phyloP scores from a whole-genome alignment of 2,888 invertebrate genomes.

The Drosophila mulleri region DNA sequence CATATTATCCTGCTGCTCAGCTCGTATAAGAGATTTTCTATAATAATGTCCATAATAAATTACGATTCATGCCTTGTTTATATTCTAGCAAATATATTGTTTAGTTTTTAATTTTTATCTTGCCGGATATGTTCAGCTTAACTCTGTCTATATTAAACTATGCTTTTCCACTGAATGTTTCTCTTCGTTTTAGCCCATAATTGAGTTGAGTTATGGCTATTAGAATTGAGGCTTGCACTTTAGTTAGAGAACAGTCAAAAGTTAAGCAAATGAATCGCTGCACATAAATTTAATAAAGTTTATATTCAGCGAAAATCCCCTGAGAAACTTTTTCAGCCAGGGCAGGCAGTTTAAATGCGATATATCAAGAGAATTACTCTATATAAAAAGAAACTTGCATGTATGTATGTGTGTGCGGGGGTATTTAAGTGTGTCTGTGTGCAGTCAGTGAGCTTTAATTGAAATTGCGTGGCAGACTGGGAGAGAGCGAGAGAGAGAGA shows the following conservation, averaged over 20 bases:
- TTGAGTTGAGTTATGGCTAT: slow-evolving; percentile 1
- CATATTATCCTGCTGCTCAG: no score
- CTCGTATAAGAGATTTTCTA: background rate
- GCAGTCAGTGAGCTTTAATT: slow-evolving; percentile 70
- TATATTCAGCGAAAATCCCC: slow-evolving; percentile 37
- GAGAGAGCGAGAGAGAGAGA: slow-evolving; percentile 21
- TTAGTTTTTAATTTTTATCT: no score
- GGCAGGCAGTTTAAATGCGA: slow-evolving; percentile 64
- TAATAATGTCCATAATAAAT: background rate
- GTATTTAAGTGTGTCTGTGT: slow-evolving; percentile 13
- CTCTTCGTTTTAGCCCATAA: background rate
- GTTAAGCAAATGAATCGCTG: slow-evolving; percentile 14
- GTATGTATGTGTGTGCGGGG: slow-evolving; percentile 9
- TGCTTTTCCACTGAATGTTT: no score
- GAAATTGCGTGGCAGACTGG: slow-evolving; percentile 64
- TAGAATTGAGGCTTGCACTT: slow-evolving; percentile 14
- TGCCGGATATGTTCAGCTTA: no score
- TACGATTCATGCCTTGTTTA: background rate
- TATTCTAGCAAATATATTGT: background rate
- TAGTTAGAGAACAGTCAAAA: slow-evolving; percentile 26
- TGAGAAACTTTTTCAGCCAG: slow-evolving; percentile 35
- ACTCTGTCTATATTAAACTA: no score
- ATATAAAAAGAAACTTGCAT: slow-evolving; percentile 22
- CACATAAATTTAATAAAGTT: slow-evolving; percentile 48
- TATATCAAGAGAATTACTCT: slow-evolving; percentile 57